Percentiles rank a stretch among this genome's conserved stretches.
Evolutionary conservation across 2,888 invertebrate genomes (phyloP).

Genomic region (Epiperipatus broadwayi): DNA sequence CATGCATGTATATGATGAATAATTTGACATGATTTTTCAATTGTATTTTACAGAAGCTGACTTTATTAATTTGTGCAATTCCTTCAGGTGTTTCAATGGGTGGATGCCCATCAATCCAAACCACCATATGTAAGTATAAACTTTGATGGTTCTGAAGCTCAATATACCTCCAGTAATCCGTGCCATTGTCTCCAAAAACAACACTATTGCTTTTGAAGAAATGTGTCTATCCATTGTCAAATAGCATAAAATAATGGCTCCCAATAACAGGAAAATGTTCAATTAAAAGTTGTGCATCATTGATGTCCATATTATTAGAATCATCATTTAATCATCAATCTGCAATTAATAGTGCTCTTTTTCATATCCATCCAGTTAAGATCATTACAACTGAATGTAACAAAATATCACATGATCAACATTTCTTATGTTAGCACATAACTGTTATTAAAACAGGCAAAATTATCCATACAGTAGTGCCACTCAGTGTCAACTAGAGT

Average conservation of each 20-base stretch:
- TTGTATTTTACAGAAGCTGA: not conserved
- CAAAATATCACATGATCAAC: no score
- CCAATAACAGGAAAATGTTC: constrained; percentile 5
- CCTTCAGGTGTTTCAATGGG: constrained; percentile 4
- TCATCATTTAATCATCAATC: constrained; percentile 13
- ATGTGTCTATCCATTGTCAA: not conserved
- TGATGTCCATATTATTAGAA: constrained; percentile 10
- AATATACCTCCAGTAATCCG: constrained; percentile 15
- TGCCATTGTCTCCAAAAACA: constrained; percentile 7
- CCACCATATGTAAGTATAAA: constrained; percentile 15
- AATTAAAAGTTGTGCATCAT: constrained; percentile 11
- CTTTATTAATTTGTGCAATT: not conserved
- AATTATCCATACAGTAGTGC: no score
- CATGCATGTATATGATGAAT: no score
- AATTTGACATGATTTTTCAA: not conserved
- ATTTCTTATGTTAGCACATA: no score
- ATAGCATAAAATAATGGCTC: no score
- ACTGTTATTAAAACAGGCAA: no score
- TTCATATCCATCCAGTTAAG: constrained; percentile 15
- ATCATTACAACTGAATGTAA: constrained; percentile 15
- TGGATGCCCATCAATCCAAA: constrained; percentile 13
- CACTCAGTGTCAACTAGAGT: no score
- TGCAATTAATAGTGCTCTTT: constrained; percentile 14
- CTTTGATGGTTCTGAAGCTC: constrained; percentile 12
- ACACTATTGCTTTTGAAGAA: not conserved